These are phyloP conservation scores for Callospermophilus lateralis DNA, from an alignment of 2,113 vertebrate genomes.

Conservation along the genomic window DNA sequence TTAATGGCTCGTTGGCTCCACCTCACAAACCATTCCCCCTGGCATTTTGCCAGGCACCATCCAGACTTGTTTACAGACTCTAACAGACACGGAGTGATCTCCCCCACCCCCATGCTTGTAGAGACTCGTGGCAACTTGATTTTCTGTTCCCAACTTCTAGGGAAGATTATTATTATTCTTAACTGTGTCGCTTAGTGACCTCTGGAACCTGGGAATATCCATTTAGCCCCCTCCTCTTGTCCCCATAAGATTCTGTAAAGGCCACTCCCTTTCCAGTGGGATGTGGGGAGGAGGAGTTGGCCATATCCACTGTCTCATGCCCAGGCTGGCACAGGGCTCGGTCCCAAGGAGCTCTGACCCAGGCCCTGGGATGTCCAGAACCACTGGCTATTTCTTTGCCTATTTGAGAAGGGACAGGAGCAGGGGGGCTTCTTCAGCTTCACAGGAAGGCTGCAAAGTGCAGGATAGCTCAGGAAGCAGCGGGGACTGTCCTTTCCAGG, in stretches of 20 bases:
- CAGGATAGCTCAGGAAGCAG: background rate
- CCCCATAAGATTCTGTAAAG: background rate
- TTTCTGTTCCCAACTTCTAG: background rate
- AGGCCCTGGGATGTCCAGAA: rapidly evolving
- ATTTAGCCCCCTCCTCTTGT: background rate
- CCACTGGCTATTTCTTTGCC: background rate
- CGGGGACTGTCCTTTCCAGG: no score
- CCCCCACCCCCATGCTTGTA: background rate
- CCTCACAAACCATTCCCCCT: no score
- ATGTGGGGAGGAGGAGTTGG: background rate
- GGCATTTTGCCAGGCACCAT: no score
- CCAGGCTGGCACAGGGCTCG: no score
- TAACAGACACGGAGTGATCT: no score
- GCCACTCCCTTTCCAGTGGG: background rate
- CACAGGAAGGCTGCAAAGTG: no score
- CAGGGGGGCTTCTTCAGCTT: no score
- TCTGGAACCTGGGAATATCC: background rate
- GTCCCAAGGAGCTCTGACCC: background rate
- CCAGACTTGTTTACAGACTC: no score
- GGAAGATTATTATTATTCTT: background rate
- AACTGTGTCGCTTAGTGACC: background rate
- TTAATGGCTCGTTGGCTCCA: no score
- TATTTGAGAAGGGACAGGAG: background rate
- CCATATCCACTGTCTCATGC: rapidly evolving
- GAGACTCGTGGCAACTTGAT: background rate